These are phyloP conservation scores for Bombus confusus DNA, from an alignment of 1,140 invertebrate species.

Conservation along the genomic window DNA sequence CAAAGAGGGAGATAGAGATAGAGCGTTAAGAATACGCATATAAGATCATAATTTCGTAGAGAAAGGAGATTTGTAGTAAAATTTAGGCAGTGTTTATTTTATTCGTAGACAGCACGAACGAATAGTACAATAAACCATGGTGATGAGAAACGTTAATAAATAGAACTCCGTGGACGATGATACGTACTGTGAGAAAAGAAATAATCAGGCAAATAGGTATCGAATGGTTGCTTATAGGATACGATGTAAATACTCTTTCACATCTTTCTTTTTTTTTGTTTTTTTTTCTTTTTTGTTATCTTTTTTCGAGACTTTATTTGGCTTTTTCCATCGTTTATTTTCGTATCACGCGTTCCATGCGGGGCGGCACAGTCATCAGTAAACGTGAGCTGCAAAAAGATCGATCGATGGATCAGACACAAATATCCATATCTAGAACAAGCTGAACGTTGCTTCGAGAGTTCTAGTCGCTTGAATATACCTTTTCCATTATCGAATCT, in stretches of 20 bases:
- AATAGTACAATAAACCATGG: conserved; percentile 69
- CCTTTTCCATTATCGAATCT: too few species aligned
- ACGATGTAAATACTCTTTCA: conserved; percentile 50
- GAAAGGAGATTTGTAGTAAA: conserved; percentile 57
- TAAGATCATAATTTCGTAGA: not conserved
- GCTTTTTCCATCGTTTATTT: conserved; percentile 65
- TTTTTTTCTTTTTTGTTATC: conserved; percentile 65
- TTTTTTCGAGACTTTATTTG: conserved; percentile 60
- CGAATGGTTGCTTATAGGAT: conserved; percentile 46
- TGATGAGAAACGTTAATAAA: conserved; percentile 72
- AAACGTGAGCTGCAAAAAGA: conserved; percentile 77
- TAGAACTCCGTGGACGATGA: conserved; percentile 68
- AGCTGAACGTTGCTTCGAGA: conserved; percentile 5
- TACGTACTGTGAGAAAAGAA: conserved; percentile 59
- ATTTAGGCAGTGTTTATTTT: conserved; percentile 74
- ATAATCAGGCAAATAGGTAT: conserved; percentile 41
- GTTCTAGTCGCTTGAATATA: not conserved
- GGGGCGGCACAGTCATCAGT: conserved; percentile 76
- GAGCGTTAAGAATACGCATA: not conserved
- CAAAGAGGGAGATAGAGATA: not conserved
- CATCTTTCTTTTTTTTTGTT: conserved; percentile 66
- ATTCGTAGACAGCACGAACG: conserved; percentile 73
- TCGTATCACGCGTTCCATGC: conserved; percentile 71
- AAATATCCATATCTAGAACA: not conserved
- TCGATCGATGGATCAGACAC: conserved; percentile 26